phyloP scores from a whole-genome alignment of 23 tunicate species.

The Aplidium turbinatum region DNA sequence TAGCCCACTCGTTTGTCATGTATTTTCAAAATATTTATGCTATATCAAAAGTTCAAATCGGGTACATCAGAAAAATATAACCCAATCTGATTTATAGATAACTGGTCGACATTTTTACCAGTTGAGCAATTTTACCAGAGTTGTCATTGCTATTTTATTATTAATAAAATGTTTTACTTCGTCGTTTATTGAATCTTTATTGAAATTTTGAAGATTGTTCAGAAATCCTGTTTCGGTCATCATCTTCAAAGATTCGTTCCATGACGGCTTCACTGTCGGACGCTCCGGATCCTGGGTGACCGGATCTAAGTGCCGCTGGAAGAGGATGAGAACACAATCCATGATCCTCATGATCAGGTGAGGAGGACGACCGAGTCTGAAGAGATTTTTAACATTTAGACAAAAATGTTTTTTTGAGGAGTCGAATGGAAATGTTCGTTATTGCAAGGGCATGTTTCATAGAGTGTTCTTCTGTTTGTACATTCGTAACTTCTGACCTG shows the following conservation, averaged over 20 bases:
- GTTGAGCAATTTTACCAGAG: too few relatives aligned
- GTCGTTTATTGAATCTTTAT: conserved; percentile 89
- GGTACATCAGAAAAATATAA: too few relatives aligned
- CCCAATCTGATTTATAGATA: too few relatives aligned
- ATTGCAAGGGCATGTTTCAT: too few relatives aligned
- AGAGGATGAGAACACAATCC: conserved; percentile 91
- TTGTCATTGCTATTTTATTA: too few relatives aligned
- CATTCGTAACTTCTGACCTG: too few relatives aligned
- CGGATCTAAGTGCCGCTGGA: conserved; percentile 65
- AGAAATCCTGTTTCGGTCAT: conserved; percentile 89
- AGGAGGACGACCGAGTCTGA: conserved; percentile 81
- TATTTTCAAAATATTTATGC: neutral
- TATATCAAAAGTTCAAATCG: too few relatives aligned
- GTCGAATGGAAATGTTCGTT: too few relatives aligned
- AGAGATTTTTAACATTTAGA: neutral
- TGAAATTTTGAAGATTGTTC: conserved; percentile 84
- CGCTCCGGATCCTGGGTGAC: conserved; percentile 77
- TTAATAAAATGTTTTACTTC: conserved; percentile 65
- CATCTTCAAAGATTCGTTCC: conserved; percentile 86
- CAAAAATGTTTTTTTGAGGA: too few relatives aligned
- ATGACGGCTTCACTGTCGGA: conserved; percentile 70
- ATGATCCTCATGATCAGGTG: conserved; percentile 86
- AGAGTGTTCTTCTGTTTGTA: too few relatives aligned
- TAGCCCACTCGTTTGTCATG: too few relatives aligned
- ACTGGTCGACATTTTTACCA: too few relatives aligned